A percentile compares a stretch with the other conserved stretches of the same genome.
Conservation (phyloP, 2,888 invertebrate species). For the Apoderus coryli region DNA sequence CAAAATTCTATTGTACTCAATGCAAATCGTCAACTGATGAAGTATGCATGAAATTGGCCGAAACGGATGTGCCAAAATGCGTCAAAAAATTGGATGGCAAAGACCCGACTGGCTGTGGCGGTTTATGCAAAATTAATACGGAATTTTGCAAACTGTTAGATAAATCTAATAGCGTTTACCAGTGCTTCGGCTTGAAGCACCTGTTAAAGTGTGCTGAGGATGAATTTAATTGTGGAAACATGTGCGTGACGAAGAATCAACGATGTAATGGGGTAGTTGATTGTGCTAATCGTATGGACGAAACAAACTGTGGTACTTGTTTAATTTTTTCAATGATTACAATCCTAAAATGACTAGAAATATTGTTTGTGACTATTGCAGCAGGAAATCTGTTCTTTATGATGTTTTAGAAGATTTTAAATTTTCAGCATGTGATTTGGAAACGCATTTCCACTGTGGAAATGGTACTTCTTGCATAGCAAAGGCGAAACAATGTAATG, state of each 20-base stretch:
- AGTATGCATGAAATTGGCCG: slow-evolving; percentile 26
- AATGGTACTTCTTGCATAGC: slow-evolving; percentile 58
- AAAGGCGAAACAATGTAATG: slow-evolving; percentile 53
- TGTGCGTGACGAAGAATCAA: no score
- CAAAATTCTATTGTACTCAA: no score
- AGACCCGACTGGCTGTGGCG: slow-evolving; percentile 45
- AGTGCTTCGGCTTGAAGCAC: slow-evolving; percentile 41
- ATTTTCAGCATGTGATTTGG: slow-evolving; percentile 48
- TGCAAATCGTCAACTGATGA: slow-evolving; percentile 16
- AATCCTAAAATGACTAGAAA: no score
- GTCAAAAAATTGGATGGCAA: slow-evolving; percentile 21
- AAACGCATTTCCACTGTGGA: slow-evolving; percentile 57
- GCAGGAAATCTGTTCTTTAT: no score
- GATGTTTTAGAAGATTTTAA: slow-evolving; percentile 13
- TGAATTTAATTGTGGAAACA: slow-evolving; percentile 60
- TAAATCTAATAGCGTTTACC: slow-evolving; percentile 34
- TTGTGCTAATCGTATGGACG: slow-evolving; percentile 62
- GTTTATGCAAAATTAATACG: slow-evolving; percentile 45
- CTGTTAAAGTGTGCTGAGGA: slow-evolving; percentile 45
- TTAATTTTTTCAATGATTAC: no score
- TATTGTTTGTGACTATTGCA: no score
- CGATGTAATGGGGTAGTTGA: slow-evolving; percentile 60
- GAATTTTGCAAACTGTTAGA: slow-evolving; percentile 50
- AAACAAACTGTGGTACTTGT: slow-evolving; percentile 59
- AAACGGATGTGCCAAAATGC: slow-evolving; percentile 25